Evolutionary conservation across 2,797 vertebrate genomes (phyloP).

Genomic region (Rhinichthys osculus): DNA sequence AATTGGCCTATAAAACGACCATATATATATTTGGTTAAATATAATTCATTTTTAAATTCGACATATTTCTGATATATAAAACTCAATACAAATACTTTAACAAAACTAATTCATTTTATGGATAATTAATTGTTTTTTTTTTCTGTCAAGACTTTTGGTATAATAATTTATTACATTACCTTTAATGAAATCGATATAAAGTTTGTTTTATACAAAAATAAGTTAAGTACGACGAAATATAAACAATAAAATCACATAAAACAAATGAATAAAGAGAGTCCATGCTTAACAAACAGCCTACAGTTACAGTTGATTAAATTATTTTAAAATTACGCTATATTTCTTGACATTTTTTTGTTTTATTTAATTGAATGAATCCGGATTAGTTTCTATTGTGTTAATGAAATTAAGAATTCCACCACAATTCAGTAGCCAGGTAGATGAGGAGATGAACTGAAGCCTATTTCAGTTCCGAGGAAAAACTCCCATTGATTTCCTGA

Average conservation of each 20-base stretch:
- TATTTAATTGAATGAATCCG: neutral
- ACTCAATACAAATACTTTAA: neutral
- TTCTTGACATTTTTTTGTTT: neutral
- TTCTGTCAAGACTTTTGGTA: neutral
- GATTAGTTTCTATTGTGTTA: neutral
- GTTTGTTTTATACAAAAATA: neutral
- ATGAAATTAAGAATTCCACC: neutral
- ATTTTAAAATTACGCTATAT: neutral
- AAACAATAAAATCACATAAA: neutral
- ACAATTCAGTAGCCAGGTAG: neutral
- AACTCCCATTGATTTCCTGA: neutral
- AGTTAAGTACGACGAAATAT: neutral
- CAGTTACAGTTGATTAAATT: neutral
- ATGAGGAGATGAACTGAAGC: neutral
- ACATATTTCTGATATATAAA: neutral
- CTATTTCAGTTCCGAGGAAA: neutral
- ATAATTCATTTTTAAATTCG: neutral
- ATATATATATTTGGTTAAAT: no score
- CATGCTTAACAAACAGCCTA: neutral
- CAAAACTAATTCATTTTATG: neutral
- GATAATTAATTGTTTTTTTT: neutral
- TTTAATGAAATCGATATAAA: neutral
- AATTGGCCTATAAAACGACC: neutral
- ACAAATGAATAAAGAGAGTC: neutral
- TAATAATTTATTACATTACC: neutral